phyloP scores from a whole-genome alignment of 2,113 vertebrate species.

The Ursus arctos region DNA sequence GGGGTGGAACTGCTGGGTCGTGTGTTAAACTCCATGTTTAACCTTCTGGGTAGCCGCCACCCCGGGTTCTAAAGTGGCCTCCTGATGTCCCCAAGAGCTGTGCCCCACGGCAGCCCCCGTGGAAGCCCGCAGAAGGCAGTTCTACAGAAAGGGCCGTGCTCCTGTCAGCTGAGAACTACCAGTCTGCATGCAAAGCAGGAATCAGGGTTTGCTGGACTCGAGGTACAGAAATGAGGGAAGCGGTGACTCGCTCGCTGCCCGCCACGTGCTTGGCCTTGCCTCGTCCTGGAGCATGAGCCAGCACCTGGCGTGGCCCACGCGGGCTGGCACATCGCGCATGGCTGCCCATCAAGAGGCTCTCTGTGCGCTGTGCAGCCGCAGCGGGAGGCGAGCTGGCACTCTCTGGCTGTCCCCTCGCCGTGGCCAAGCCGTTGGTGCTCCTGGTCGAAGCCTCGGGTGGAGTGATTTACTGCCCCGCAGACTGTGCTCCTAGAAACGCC shows the following conservation, averaged over 20 bases:
- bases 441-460: neutral
- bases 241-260: neutral
- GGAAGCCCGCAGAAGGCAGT: neutral
- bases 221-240: slow-evolving; percentile 51
- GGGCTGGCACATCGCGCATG: neutral
- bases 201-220: neutral
- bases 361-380: neutral
- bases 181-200: slow-evolving; percentile 4
- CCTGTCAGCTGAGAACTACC: neutral
- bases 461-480: neutral
- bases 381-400: neutral
- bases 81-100: neutral
- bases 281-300: rapidly evolving
- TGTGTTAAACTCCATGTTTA: neutral
- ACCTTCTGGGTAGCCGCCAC: neutral
- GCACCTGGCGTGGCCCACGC: slow-evolving; percentile 46
- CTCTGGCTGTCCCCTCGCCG: rapidly evolving
- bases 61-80: neutral
- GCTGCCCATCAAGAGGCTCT: neutral
- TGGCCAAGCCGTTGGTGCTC: neutral
- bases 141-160: neutral
- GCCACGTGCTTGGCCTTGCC: rapidly evolving
- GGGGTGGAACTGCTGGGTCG: neutral
- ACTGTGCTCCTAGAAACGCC: neutral
- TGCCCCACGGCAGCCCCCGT: neutral